Base-by-base conservation (phyloP, 2,888 invertebrate genomes). In the Epirrhoe tristata region DNA sequence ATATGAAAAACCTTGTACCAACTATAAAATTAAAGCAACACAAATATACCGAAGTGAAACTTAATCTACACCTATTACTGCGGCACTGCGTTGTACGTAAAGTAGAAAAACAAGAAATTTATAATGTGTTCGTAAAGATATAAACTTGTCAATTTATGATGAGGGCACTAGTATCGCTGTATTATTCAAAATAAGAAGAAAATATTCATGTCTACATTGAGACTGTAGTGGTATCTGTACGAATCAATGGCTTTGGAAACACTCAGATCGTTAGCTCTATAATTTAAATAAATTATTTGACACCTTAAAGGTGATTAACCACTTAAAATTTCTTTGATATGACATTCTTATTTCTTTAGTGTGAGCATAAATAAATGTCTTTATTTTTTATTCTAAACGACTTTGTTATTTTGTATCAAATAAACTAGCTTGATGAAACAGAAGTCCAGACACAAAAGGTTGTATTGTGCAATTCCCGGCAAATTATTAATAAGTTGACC, bases 61-160 rank as follows among this genome's bases (percentile, higher is more conserved):
- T 70, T 73, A 77, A 72, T 68, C 71, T 70, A 58, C 66, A 66
- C 64, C 76, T 76, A 72, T 73, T 70, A 71, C 56, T 58, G 66
- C 62, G 72, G 53, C 63, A 60, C 63, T 66, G 61, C 16, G 16
- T 16, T 16, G 39, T 63, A 63, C 56, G 55, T 57, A 61, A 58
- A 68, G 61, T 50, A 63, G 63, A 74, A 75, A 76, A 74, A 74
- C 69, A 66, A 74, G 67, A 73, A 67, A 74, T 63, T 54, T 56
- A 66, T 69, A 77, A 69, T 68, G 70, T 75, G 66, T 71, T 66
- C 69, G 68, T 67, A 67, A 69, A 74, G 75, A 76, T 63, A 75
- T 76, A 76, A 73, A 75, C 61, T 77, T 74, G 70, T 73, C 73
- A 77, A 77, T 76, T 78, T 77, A 77, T 74, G 71, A 74, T 63